These are phyloP conservation scores for Spongia lamella DNA, from an alignment of 37 sponge, comb jelly and placozoan genomes.

Conservation along the genomic window DNA sequence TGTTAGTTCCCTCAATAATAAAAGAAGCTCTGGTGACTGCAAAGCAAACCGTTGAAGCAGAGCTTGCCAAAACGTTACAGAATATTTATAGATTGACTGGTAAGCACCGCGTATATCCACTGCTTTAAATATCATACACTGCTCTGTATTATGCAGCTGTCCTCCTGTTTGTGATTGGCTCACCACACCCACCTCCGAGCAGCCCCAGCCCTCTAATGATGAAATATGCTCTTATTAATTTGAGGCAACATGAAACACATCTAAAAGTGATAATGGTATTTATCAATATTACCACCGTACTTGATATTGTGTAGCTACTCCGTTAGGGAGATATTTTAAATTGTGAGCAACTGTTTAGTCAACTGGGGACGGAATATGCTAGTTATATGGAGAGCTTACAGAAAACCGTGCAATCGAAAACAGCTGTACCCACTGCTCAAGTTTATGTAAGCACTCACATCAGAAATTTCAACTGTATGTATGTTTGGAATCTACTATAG, in stretches of 20 bases:
- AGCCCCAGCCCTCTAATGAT: slow-evolving; percentile 42
- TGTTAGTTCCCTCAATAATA: slow-evolving; percentile 75
- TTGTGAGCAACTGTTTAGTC: slow-evolving; percentile 70
- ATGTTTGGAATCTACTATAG: too few species aligned
- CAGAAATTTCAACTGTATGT: too few species aligned
- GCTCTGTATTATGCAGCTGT: slow-evolving; percentile 43
- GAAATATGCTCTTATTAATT: slow-evolving; percentile 81
- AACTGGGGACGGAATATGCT: slow-evolving; percentile 69
- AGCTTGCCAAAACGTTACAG: slow-evolving; percentile 57
- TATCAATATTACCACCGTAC: not conserved
- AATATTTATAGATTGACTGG: slow-evolving; percentile 66
- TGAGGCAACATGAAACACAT: slow-evolving; percentile 86
- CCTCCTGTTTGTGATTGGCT: slow-evolving; percentile 46
- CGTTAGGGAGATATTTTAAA: slow-evolving; percentile 67
- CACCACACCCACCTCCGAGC: slow-evolving; percentile 57
- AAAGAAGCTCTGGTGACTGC: slow-evolving; percentile 85
- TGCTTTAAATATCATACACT: not conserved
- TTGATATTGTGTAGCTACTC: too few species aligned
- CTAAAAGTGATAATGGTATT: slow-evolving; percentile 85
- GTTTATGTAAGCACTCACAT: slow-evolving; percentile 74
- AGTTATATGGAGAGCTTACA: slow-evolving; percentile 64
- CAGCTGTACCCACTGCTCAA: slow-evolving; percentile 96
- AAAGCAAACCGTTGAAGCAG: slow-evolving; percentile 64
- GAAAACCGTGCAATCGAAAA: slow-evolving; percentile 92
- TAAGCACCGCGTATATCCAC: not conserved